Percentiles rank a stretch among this genome's conserved stretches.
Evolutionary conservation across 2,113 vertebrate genomes (phyloP).

Genomic region (Vulpes lagopus): DNA sequence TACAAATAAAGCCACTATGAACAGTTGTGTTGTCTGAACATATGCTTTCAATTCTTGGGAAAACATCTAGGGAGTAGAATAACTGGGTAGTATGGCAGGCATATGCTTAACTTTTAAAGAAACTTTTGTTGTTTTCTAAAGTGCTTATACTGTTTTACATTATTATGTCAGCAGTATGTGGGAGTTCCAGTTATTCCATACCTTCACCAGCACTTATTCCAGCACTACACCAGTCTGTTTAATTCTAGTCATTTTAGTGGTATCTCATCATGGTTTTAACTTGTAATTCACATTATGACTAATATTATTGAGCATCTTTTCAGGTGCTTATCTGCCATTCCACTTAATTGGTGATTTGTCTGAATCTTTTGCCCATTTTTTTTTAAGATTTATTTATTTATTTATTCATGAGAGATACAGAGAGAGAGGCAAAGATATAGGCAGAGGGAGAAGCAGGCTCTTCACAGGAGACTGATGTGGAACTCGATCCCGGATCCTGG

Average conservation of each 20-base stretch:
- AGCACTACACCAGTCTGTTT: background rate
- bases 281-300: constrained; percentile 6
- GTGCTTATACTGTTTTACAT: background rate
- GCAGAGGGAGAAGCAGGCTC: too few species aligned
- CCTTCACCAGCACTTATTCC: background rate
- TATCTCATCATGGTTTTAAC: background rate
- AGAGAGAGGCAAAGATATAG: too few species aligned
- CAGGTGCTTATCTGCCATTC: background rate
- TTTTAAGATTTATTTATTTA: too few species aligned
- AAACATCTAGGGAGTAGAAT: background rate
- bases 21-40: background rate
- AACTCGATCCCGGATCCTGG: too few species aligned
- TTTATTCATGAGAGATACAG: too few species aligned
- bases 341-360: background rate
- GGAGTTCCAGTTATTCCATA: background rate
- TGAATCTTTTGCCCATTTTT: constrained; percentile 19
- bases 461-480: too few species aligned
- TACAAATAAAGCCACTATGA: constrained; percentile 36
- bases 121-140: constrained; percentile 25
- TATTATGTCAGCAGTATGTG: background rate
- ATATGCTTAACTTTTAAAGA: constrained; percentile 7
- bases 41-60: constrained; percentile 24
- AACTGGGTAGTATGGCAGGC: background rate
- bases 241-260: background rate
- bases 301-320: background rate